A percentile compares a stretch with the other conserved stretches of the same genome.
Evolutionary conservation across 1,140 invertebrate genomes (phyloP).

Genomic region (Cotesia typhae): DNA sequence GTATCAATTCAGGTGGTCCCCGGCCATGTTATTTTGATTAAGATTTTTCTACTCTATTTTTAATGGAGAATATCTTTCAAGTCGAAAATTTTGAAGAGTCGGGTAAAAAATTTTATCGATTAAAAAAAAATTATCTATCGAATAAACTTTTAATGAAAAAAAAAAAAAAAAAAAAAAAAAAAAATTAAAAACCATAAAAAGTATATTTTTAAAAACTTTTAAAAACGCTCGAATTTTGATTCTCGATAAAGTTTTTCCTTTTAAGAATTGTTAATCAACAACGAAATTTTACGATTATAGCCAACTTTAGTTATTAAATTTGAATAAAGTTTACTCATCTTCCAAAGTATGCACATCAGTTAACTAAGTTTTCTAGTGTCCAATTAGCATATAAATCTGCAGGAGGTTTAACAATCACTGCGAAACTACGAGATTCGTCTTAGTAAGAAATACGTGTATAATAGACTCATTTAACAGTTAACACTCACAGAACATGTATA

Average conservation of each 20-base stretch:
- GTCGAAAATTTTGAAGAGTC: background rate
- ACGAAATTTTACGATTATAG: no score
- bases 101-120: conserved; percentile 17
- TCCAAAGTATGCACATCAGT: background rate
- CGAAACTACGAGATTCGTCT: background rate
- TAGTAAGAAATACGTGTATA: background rate
- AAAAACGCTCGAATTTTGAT: no score
- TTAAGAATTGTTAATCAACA: background rate
- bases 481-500: conserved; percentile 3
- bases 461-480: background rate
- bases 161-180: no score
- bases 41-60: conserved; percentile 41
- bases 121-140: conserved; percentile 16
- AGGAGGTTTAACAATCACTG: conserved; percentile 10
- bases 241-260: no score
- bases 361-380: background rate
- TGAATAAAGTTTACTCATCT: background rate
- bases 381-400: background rate
- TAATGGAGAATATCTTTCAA: conserved; percentile 8
- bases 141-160: background rate
- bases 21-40: conserved; percentile 29
- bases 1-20: conserved; percentile 43
- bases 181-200: no score
- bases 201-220: no score
- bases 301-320: no score